A percentile compares a stretch with the other conserved stretches of the same genome.
Evolutionary conservation across 1,140 invertebrate species (phyloP).

Genomic region (Drosophila ficusphila): DNA sequence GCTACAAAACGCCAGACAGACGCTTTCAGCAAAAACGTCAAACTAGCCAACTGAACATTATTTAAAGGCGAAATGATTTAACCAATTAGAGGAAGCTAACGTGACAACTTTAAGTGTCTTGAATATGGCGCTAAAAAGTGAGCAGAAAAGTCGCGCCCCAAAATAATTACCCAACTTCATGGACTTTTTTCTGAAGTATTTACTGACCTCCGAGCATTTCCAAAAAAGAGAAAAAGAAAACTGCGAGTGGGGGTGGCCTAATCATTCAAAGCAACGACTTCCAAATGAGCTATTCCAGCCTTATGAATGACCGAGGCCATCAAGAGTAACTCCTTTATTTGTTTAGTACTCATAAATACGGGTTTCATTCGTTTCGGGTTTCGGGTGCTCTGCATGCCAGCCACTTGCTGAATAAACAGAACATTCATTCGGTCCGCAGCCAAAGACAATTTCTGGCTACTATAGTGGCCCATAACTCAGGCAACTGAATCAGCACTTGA

Average conservation of each 20-base stretch:
- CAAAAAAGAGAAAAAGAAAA: neutral
- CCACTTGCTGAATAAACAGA: slow-evolving; percentile 38
- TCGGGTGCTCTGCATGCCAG: slow-evolving; percentile 1
- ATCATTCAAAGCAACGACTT: slow-evolving; percentile 33
- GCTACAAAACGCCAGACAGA: neutral
- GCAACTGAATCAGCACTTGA: slow-evolving; percentile 46
- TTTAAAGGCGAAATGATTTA: too few relatives aligned
- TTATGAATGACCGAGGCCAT: slow-evolving; percentile 21
- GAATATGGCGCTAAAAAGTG: too few relatives aligned
- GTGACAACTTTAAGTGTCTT: too few relatives aligned
- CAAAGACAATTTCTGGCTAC: slow-evolving; percentile 21
- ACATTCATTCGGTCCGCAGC: slow-evolving; percentile 1
- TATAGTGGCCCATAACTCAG: slow-evolving; percentile 45
- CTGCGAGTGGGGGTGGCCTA: neutral
- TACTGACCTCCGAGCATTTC: neutral
- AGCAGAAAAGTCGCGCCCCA: neutral
- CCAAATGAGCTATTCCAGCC: slow-evolving; percentile 29
- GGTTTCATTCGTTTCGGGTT: slow-evolving; percentile 28
- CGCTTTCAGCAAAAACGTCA: neutral
- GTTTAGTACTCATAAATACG: slow-evolving; percentile 47
- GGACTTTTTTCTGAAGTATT: neutral
- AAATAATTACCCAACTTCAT: slow-evolving; percentile 1
- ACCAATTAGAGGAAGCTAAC: too few relatives aligned
- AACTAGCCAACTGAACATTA: neutral
- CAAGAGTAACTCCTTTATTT: slow-evolving; percentile 43